Base-by-base conservation (phyloP, 1,140 invertebrate genomes). In the Oscheius sp. region DNA sequence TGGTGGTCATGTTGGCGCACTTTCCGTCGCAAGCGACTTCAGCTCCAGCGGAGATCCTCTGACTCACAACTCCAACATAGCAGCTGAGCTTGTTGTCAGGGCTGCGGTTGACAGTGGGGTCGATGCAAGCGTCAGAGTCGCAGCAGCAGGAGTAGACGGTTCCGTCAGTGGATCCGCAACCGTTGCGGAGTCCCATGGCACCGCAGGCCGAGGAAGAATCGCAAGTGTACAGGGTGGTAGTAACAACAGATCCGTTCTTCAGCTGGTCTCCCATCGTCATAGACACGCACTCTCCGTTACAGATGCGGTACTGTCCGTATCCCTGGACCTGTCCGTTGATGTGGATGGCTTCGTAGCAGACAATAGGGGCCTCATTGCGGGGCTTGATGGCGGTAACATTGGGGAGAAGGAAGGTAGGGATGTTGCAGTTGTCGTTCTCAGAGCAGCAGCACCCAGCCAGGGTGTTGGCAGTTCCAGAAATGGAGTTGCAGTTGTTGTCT, bases 161-260 rank as follows among this genome's bases (percentile, higher is more conserved):
- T 28, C 58, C 58, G 38, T 68, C 66, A 23, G 72, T 49, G 58
- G 52, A 74, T 1, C 35, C 28, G 23, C 73, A 74, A 55, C 63
- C 45, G 73, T 74, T 74, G 28, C 67, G 67, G 45, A 74, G 73
- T 42, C 67, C 67, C 55, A 75, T 46, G 49, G 68, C 75, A 28
- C 45, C 36, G 52, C 73, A 75, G 29, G 69, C 46, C 3, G 32
- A 36, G 31, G 32, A 34, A 61, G 69, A 58, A 49, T 71, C 69
- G 26, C 69, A 71, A 20, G 69, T 65, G 62, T 71, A 71, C 38
- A 71, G 38, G 23, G 69, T 71, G n/a, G 69, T 58, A 18, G 35
- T 63, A n/a, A 49, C 31, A n/a, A 1, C 36, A 34, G 69, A 71
- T n/a, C 3, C 32, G 69, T 71, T 71, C 31, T 55, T 46, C 23